phyloP scores from a whole-genome alignment of 2,797 vertebrate genomes.

The Rhynchotus rufescens region DNA sequence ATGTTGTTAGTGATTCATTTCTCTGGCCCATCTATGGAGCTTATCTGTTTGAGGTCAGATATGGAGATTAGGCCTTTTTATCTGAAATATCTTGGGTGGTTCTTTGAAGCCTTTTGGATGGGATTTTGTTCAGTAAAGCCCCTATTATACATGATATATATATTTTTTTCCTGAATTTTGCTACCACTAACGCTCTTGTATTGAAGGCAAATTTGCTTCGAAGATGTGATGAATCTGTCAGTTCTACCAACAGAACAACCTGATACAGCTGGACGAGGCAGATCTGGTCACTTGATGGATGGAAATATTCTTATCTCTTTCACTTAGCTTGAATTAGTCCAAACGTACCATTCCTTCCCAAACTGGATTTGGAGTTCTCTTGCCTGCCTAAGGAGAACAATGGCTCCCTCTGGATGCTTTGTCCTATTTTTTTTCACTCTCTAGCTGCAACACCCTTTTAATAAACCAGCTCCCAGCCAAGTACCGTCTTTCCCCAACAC shows the following conservation, averaged over 20 bases:
- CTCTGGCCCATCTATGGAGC: rapidly evolving
- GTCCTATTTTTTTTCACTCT: constrained; percentile 55
- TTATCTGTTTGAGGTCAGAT: not conserved
- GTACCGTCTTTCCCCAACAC: constrained; percentile 16
- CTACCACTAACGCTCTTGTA: not conserved
- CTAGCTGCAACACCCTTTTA: constrained; percentile 52
- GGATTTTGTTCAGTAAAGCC: too few relatives aligned
- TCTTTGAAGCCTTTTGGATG: not conserved
- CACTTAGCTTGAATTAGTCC: constrained; percentile 8
- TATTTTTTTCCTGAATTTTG: not conserved
- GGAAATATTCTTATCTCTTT: constrained; percentile 31
- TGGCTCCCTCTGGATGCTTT: constrained; percentile 33
- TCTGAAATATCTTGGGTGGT: rapidly evolving
- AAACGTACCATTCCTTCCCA: constrained; percentile 27
- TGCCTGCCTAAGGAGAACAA: constrained; percentile 46
- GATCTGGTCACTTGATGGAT: not conserved
- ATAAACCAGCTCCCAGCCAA: constrained; percentile 59
- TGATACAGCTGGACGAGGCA: not conserved
- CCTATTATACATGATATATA: too few relatives aligned
- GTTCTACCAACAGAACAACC: not conserved
- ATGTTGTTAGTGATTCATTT: not conserved
- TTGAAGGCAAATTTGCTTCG: not conserved
- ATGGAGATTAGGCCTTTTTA: not conserved
- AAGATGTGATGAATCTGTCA: not conserved
- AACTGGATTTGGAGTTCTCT: constrained; percentile 22